Evolutionary conservation across 2,797 vertebrate genomes (phyloP), one percentile per base, ranked within the genome.

Genomic region (Aphelocoma californica): DNA sequence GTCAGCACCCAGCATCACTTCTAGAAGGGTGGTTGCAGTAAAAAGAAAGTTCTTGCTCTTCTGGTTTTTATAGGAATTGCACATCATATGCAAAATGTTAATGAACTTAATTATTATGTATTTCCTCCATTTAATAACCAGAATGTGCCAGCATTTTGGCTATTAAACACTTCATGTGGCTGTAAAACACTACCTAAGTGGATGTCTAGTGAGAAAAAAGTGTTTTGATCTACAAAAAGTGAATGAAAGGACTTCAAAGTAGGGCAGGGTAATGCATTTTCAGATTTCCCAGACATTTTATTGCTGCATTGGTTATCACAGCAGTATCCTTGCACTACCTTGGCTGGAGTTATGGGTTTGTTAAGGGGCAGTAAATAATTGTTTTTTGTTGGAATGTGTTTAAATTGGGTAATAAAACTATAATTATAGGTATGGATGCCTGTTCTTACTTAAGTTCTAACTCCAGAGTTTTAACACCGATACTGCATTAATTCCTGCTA

Each of bases 401-500:
- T 93, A 66, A 89, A 61, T 83, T 83, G 18, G 3, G 16, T 70
- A 86, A 75, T 81, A 92, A 73, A 40, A 19, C 16, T 84, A 18
- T 88, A 88, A 92, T 89, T 90, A 67, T 40, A 40, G 32, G 45
- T 86, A 81, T 64, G 38, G 56, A 89, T 94, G 60, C 21, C 11
- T 94, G 61, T 87, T 65, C n/a, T 56, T 91, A 88, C 87, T 91
- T 58, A 83, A 80, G 53, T 85, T 57, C n/a, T 93, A 84, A 57
- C 24, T 69, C 32, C 24, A 47, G 57, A 71, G 29, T 65, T 93
- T 87, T 87, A 89, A 70, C 28, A 53, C 24, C 60, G 61, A 54
- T 89, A 42, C n/a, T n/a, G n/a, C n/a, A n/a, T n/a, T n/a, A n/a
- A n/a, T n/a, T n/a, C n/a, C n/a, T 79, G 26, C 77, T 80, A 14